A percentile compares a stretch with the other conserved stretches of the same genome.
Evolutionary conservation across 92 coral and sea anemone species (phyloP).

Genomic region (Metridium senile): DNA sequence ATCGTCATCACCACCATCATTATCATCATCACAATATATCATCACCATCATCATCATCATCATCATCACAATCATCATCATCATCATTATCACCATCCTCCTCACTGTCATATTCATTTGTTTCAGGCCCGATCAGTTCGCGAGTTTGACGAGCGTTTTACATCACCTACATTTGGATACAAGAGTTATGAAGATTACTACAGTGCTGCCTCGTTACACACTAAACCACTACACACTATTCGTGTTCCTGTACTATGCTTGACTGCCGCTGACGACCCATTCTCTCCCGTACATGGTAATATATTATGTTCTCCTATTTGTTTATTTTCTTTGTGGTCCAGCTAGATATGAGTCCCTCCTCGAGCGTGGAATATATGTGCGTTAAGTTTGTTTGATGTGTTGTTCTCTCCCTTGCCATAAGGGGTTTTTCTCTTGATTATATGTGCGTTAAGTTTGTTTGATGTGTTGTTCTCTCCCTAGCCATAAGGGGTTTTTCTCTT

Average conservation of each 20-base stretch:
- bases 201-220: conserved; percentile 82
- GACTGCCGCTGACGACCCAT: conserved; percentile 89
- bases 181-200: conserved; percentile 82
- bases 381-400: no score
- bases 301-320: no score
- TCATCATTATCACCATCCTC: neutral
- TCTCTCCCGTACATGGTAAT: conserved; percentile 81
- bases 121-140: conserved; percentile 53
- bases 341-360: no score
- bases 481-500: no score
- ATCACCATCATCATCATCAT: neutral
- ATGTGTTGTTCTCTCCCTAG: no score
- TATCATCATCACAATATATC: neutral
- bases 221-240: conserved; percentile 78
- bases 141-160: conserved; percentile 82
- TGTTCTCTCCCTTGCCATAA: no score
- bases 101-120: neutral
- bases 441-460: no score
- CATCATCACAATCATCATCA: neutral
- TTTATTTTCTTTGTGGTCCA: no score
- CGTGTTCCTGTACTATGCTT: conserved; percentile 76
- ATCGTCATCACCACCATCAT: neutral
- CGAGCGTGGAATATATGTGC: no score
- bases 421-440: no score
- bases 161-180: conserved; percentile 85